Percentiles rank a stretch among this genome's conserved stretches.
These are phyloP conservation scores for Philypnodon macrostomus DNA, from an alignment of 2,797 vertebrate genomes.

Conservation along the genomic window DNA sequence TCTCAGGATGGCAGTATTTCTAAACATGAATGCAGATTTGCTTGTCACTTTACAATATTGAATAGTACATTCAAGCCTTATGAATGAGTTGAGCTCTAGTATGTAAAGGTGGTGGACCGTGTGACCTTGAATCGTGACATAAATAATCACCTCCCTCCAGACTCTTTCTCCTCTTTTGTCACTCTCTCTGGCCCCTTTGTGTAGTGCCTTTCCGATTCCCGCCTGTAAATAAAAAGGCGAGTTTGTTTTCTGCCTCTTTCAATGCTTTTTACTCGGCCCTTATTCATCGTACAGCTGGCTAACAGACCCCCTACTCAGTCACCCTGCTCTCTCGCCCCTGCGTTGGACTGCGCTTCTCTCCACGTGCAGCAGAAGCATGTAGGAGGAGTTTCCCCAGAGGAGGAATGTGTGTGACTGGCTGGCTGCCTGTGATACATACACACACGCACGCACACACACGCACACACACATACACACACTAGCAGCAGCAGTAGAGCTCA, in stretches of 20 bases:
- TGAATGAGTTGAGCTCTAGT: too few species aligned
- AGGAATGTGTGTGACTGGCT: slow-evolving; percentile 71
- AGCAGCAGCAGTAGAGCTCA: slow-evolving; percentile 43
- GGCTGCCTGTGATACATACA: slow-evolving; percentile 39
- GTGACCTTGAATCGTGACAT: slow-evolving; percentile 49
- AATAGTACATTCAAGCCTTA: too few species aligned
- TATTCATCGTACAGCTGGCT: slow-evolving; percentile 66
- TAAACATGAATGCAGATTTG: not conserved
- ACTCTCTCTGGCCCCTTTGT: slow-evolving; percentile 22
- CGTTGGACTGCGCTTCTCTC: slow-evolving; percentile 63
- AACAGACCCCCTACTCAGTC: slow-evolving; percentile 20
- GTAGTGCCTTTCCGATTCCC: slow-evolving; percentile 31
- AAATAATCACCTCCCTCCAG: slow-evolving; percentile 24
- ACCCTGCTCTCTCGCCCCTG: slow-evolving; percentile 36
- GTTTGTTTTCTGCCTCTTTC: slow-evolving; percentile 34
- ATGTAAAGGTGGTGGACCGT: slow-evolving; percentile 19
- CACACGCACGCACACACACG: slow-evolving; percentile 21
- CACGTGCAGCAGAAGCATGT: slow-evolving; percentile 73
- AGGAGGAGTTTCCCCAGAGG: slow-evolving; percentile 75
- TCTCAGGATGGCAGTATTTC: slow-evolving; percentile 24
- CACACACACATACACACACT: slow-evolving; percentile 25
- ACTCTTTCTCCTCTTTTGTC: slow-evolving; percentile 10
- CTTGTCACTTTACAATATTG: too few species aligned
- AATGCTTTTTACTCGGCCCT: slow-evolving; percentile 35
- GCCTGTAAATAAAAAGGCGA: slow-evolving; percentile 49